A percentile compares a stretch with the other conserved stretches of the same genome.
phyloP scores from a whole-genome alignment of 1,140 invertebrate genomes.

The Apis cerana region DNA sequence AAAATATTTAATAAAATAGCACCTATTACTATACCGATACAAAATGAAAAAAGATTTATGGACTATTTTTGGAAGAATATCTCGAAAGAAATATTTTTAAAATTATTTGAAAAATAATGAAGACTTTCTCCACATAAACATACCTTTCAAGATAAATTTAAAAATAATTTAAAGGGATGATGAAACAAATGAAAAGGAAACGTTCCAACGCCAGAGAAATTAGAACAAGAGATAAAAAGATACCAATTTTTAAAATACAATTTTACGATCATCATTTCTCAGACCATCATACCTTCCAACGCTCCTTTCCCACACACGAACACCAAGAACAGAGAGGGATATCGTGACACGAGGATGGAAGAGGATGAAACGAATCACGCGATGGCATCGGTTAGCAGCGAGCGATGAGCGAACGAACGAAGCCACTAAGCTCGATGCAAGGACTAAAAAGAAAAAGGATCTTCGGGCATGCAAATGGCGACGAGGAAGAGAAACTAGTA shows the following conservation, averaged over 20 bases:
- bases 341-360: no score
- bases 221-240: neutral
- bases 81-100: no score
- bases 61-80: neutral
- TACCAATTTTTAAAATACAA: neutral
- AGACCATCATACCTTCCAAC: no score
- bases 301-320: neutral
- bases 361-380: constrained; percentile 16
- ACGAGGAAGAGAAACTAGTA: neutral
- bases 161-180: no score
- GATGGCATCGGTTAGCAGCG: constrained; percentile 1
- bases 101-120: no score
- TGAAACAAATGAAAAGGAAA: neutral
- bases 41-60: neutral
- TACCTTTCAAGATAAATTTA: no score
- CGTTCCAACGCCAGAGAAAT: no score
- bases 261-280: neutral
- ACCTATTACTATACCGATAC: no score
- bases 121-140: no score
- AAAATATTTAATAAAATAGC: neutral
- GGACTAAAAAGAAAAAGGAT: constrained; percentile 5
- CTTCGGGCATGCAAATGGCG: constrained; percentile 18
- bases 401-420: neutral
- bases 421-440: neutral
- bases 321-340: no score